phyloP scores from a whole-genome alignment of 2,888 invertebrate genomes.

The Falcaria lacertinaria region DNA sequence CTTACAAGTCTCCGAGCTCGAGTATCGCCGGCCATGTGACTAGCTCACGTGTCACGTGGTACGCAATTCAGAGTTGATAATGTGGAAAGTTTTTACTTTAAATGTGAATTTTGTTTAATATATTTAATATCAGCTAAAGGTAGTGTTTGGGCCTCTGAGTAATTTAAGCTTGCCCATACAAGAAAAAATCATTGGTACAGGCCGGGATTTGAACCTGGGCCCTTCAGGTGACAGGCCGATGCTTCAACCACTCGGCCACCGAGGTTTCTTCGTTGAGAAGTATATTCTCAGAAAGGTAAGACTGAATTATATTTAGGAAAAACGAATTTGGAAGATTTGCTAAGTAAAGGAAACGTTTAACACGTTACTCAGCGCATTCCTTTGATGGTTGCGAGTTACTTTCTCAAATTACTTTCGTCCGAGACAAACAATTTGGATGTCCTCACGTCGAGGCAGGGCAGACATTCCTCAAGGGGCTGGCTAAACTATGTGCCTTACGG shows the following conservation, averaged over 20 bases:
- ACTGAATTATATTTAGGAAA: too few species aligned
- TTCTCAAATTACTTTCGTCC: slow-evolving; percentile 45
- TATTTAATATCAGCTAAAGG: neutral
- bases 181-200: too few species aligned
- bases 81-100: slow-evolving; percentile 35
- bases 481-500: slow-evolving; percentile 55
- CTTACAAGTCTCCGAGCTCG: slow-evolving; percentile 15
- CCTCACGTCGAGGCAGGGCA: slow-evolving; percentile 44
- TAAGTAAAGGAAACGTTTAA: slow-evolving; percentile 2
- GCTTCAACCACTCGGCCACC: too few species aligned
- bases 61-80: slow-evolving; percentile 52
- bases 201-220: too few species aligned
- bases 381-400: slow-evolving; percentile 44
- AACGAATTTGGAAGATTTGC: slow-evolving; percentile 2
- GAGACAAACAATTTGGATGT: slow-evolving; percentile 58
- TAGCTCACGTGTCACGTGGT: slow-evolving; percentile 27
- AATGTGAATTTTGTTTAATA: neutral
- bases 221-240: too few species aligned
- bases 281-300: too few species aligned
- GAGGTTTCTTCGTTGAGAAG: too few species aligned
- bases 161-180: too few species aligned
- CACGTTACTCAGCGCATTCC: slow-evolving; percentile 43
- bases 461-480: slow-evolving; percentile 49
- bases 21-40: slow-evolving; percentile 20
- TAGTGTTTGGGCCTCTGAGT: too few species aligned